Evolutionary conservation across 2,888 invertebrate genomes (phyloP).

Genomic region (Muscina levida): DNA sequence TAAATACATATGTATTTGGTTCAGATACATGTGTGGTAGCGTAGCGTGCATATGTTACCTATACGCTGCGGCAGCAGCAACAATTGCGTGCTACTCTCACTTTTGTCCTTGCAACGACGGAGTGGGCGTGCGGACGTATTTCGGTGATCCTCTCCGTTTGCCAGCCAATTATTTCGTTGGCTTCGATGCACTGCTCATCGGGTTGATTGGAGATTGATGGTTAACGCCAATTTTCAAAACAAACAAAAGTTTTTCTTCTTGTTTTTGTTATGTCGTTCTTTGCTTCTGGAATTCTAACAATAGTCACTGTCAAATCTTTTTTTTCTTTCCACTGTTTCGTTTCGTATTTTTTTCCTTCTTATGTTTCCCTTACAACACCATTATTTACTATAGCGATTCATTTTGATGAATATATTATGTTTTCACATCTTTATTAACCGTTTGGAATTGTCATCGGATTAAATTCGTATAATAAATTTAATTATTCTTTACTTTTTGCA

Average conservation of each 20-base stretch:
- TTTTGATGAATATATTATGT: constrained; percentile 33
- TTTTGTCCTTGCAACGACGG: constrained; percentile 63
- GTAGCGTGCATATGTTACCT: background rate
- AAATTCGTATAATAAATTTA: constrained; percentile 39
- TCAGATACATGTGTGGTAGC: background rate
- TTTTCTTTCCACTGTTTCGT: constrained; percentile 37
- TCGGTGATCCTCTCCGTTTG: constrained; percentile 3
- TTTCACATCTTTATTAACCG: constrained; percentile 41
- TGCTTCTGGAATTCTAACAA: constrained; percentile 61
- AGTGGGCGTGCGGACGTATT: constrained; percentile 63
- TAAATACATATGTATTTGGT: background rate
- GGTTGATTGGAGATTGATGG: too few relatives aligned
- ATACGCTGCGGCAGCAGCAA: constrained; percentile 32
- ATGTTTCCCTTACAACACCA: background rate
- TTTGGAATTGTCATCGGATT: background rate
- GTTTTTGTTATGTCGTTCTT: constrained; percentile 54
- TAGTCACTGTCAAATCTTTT: constrained; percentile 32
- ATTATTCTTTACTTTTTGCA: constrained; percentile 48
- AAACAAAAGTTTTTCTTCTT: constrained; percentile 32
- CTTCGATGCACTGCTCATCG: constrained; percentile 1
- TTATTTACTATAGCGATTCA: constrained; percentile 59
- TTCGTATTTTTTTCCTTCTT: constrained; percentile 25
- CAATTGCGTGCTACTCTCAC: constrained; percentile 59
- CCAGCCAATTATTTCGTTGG: constrained; percentile 42
- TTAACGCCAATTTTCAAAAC: constrained; percentile 35